Evolutionary conservation across 2,797 vertebrate genomes (phyloP), one percentile per base, ranked within the genome.

Genomic region (Poeciliopsis gracilis): DNA sequence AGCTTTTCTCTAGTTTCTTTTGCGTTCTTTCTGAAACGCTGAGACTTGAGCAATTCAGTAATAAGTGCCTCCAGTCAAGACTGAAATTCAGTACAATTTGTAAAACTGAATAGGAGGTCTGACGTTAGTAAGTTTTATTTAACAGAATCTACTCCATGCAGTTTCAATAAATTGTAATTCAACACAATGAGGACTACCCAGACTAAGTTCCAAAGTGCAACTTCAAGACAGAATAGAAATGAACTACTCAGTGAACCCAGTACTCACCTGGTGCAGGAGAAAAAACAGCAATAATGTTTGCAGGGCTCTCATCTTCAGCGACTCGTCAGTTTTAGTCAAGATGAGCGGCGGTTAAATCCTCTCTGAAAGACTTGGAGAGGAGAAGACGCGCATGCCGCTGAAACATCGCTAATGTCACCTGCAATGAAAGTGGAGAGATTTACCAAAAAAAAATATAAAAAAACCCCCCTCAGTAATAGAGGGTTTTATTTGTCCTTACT

Each of bases 261-360:
- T 33, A 12, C 94, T 95, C 89, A 96, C 95, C 95, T 95, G 94
- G 83, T 94, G 91, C 90, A 96, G 90, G 87, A 95, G 87, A 73
- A 90, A 80, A 23, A 95, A 77, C 38, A 94, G 77, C 85, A 95
- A 76, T 70, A 95, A 36, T 57, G 92, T 91, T 81, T 90, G 92
- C 84, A 94, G 88, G 67, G 90, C 86, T 83, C 90, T 93, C 95
- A 96, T 96, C 91, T 91, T 95, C 84, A 75, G 38, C 69, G 75
- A 87, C 87, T 90, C 88, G 72, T 89, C 77, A 77, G 82, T 77
- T 92, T 66, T 93, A 93, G 88, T 95, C 71, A 79, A 81, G 86
- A 88, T 73, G 90, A 84, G 85, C 88, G 72, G 82, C 76, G 87
- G 79, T 88, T 91, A 94, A 93, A 91, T 93, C 93, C 93, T 91